Evolutionary conservation across 2,888 invertebrate species (phyloP), one percentile per base, ranked within the genome.

Genomic region (Escarpia spicata): DNA sequence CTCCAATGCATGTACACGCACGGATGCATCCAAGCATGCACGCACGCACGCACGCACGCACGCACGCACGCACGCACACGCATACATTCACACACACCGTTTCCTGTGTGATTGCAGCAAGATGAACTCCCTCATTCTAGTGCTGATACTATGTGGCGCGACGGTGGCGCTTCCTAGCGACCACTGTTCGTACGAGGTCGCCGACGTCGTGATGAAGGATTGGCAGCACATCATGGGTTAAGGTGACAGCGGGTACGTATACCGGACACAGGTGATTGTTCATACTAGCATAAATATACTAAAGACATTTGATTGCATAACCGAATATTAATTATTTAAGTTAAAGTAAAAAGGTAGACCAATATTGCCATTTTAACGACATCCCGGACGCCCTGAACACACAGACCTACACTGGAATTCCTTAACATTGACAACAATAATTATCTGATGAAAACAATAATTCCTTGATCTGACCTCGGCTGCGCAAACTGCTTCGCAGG

Each of bases 21-120:
- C 45, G 45, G 3, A 45, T 9, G 9, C 45, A 45, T 19, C 3
- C 90, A 90, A 10, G 19, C 90, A 6, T n/a, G 31, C 90, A 90
- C 31, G 31, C 12, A n/a, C 90, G 43, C 90, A 90, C 90, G 90
- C 90, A 90, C 90, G 90, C 43, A 90, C 90, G 43, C 90, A 90
- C 90, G 90, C 90, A 90, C 90, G 90, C 43, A 90, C 90, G 43
- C 90, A 90, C 90, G 90, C 90, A n/a, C 90, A 26, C 43, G 26
- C 90, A n/a, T n/a, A n/a, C 90, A 26, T n/a, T 26, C 90, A 26
- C 43, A 90, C 90, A n/a, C 90, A 90, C 90, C 19, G 75, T 26
- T 75, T 15, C 19, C 19, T 19, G 2, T 75, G 75, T 75, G 9
- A 9, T 15, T 75, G 19, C 75, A 75, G 75, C 75, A 75, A 75